Evolutionary conservation across 2,888 invertebrate genomes (phyloP), one percentile per base, ranked within the genome.

Genomic region (Cryptocephalus moraei): DNA sequence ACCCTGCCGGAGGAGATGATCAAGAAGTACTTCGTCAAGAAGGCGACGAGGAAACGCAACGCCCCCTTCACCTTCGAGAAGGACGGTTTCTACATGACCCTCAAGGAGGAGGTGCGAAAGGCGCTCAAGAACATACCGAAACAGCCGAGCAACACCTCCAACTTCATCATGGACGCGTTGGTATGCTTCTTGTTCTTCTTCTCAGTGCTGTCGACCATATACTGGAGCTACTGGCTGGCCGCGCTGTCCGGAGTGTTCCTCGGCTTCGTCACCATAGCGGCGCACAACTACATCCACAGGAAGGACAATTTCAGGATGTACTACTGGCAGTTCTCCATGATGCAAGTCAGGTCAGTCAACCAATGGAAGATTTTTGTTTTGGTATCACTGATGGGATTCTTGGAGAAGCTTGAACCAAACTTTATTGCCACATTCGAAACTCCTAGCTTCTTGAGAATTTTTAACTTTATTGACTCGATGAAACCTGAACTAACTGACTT

Each of bases 221-320:
- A 68, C 66, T 70, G 50, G 64, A 71, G 57, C 59, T 72, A 62
- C 62, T 61, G 51, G 9, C 63, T 73, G 36, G 77, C 72, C 41
- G 44, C 71, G 10, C 36, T 80, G 31, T 75, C 80, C 13, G 85
- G 80, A 1, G 46, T 78, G 2, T 68, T 77, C 2, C 63, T 87
- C 1, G 72, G 76, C 1, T 76, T 81, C 73, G 71, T 78, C 0
- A 70, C 76, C 0, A 75, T 84, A 9, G 74, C 76, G 2, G 77
- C 82, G 0, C 90, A 90, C 63, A 90, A 89, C 64, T 90, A 81
- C 62, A 80, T 87, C 57, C 90, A 90, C 62, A 77, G 79, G 58
- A 78, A 74, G 49, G 81, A 86, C 49, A 87, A 82, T 64, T 86
- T 84, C 76, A 77, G 86, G 47, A 87, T 87, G 84, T 84, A 82